Conservation (phyloP, 2,113 vertebrate genomes). For the Gila orcuttii region DNA sequence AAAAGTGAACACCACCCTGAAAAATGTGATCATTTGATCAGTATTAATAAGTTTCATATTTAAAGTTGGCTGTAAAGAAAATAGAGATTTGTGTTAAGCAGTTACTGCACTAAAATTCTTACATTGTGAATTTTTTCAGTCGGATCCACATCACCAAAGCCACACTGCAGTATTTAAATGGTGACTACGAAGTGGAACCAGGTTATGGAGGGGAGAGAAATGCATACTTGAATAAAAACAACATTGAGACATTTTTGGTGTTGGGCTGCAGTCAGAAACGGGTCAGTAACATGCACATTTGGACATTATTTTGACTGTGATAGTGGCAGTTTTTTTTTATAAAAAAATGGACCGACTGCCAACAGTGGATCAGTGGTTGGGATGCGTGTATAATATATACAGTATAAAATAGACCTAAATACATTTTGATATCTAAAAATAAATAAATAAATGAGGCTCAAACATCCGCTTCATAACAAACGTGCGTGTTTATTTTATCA, state of each 20-base stretch:
- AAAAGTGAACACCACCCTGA: slow-evolving; percentile 57
- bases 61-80: neutral
- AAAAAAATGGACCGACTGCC: too few species aligned
- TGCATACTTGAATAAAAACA: slow-evolving; percentile 89
- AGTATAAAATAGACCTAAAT: too few species aligned
- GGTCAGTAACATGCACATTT: slow-evolving; percentile 70
- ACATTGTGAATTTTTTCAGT: slow-evolving; percentile 66
- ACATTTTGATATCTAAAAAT: too few species aligned
- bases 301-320: neutral
- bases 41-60: neutral
- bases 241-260: slow-evolving; percentile 94
- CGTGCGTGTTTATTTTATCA: too few species aligned
- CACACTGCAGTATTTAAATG: slow-evolving; percentile 91
- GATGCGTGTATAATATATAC: too few species aligned
- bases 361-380: too few species aligned
- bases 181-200: slow-evolving; percentile 93
- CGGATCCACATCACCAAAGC: slow-evolving; percentile 96
- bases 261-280: slow-evolving; percentile 94
- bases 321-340: too few species aligned
- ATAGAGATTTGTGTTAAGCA: neutral
- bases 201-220: slow-evolving; percentile 92
- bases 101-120: neutral
- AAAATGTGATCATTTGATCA: neutral
- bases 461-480: too few species aligned
- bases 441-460: too few species aligned